These are phyloP conservation scores for Rhinophrynus dorsalis DNA, from an alignment of 2,797 vertebrate genomes.

Conservation along the genomic window DNA sequence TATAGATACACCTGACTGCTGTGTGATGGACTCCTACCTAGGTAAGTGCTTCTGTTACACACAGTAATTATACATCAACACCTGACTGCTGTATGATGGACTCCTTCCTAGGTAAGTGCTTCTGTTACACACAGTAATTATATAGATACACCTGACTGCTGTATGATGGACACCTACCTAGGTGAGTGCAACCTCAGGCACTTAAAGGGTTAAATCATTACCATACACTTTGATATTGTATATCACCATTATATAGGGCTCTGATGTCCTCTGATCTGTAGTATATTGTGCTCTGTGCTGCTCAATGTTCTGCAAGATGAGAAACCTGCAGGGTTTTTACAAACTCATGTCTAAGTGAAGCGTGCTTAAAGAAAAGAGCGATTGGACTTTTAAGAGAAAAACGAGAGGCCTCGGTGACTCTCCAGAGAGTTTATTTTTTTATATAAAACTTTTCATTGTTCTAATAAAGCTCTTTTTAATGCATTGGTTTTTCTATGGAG, in stretches of 20 bases:
- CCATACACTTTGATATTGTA: neutral
- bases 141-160: too few species aligned
- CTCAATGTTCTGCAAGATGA: conserved; percentile 1
- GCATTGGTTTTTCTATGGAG: conserved; percentile 1
- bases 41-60: too few species aligned
- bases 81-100: too few species aligned
- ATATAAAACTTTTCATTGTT: conserved; percentile 32
- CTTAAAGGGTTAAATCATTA: too few species aligned
- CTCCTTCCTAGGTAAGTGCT: too few species aligned
- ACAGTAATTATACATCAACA: too few species aligned
- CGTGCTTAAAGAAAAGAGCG: neutral
- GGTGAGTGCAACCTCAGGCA: too few species aligned
- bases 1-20: too few species aligned
- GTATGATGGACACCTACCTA: too few species aligned
- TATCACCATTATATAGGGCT: neutral
- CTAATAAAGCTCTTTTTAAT: conserved; percentile 24
- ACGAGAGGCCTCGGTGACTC: conserved; percentile 12
- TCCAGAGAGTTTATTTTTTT: neutral
- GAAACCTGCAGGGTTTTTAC: neutral
- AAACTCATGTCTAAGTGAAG: neutral
- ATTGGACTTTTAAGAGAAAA: conserved; percentile 2
- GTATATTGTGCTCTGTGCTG: neutral
- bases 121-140: too few species aligned
- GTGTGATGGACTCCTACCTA: too few species aligned
- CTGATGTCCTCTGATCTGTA: neutral